These are phyloP conservation scores for Lethrus apterus DNA, from an alignment of 1,140 invertebrate species.

Conservation along the genomic window DNA sequence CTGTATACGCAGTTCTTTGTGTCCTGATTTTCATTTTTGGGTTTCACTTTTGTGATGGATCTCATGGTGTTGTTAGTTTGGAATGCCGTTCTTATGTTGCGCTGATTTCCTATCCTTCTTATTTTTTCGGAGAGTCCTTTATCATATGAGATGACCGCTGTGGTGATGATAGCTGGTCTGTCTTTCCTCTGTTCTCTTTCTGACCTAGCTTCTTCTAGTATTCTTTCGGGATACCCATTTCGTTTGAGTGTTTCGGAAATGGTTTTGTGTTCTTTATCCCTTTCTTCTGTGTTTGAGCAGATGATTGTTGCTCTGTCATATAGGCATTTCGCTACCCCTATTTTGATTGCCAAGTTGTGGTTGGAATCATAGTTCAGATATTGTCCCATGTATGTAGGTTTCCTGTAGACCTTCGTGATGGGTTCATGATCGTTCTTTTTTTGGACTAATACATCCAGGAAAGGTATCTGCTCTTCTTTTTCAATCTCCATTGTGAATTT, in stretches of 20 bases:
- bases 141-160: neutral
- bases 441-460: conserved; percentile 16
- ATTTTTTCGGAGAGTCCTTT: neutral
- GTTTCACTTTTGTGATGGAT: neutral
- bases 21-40: neutral
- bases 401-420: neutral
- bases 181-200: too few relatives aligned
- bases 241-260: too few relatives aligned
- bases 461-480: conserved; percentile 9
- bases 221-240: too few relatives aligned
- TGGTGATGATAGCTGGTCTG: too few relatives aligned
- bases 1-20: neutral
- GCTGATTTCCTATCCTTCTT: neutral
- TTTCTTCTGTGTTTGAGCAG: too few relatives aligned
- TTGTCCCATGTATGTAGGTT: conserved; percentile 6
- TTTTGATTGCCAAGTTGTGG: neutral
- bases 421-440: neutral
- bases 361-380: neutral
- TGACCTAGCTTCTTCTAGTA: too few relatives aligned
- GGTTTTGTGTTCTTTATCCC: too few relatives aligned
- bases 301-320: neutral
- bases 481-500: conserved; percentile 25
- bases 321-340: neutral
- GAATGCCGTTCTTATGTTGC: neutral
- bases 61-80: neutral